These are phyloP conservation scores for Etheostoma nigrum DNA, from an alignment of 2,797 vertebrate species.

Conservation along the genomic window DNA sequence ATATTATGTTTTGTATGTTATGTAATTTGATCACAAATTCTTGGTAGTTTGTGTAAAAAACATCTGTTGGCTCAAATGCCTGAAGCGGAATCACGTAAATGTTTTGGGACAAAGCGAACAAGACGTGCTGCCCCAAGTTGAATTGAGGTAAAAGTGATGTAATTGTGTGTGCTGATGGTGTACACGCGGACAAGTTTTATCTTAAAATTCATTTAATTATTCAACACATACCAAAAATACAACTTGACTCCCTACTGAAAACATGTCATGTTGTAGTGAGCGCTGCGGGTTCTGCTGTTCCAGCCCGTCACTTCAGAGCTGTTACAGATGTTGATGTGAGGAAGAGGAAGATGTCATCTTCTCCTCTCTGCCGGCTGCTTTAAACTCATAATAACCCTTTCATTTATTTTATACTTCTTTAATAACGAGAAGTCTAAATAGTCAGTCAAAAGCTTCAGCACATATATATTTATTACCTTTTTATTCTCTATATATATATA, in stretches of 20 bases:
- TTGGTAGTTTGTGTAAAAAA: not conserved
- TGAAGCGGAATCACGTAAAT: not conserved
- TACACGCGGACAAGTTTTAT: slow-evolving; percentile 2
- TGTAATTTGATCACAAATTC: not conserved
- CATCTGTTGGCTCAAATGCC: not conserved
- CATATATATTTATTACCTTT: no score
- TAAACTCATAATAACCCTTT: not conserved
- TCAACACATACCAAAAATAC: slow-evolving; percentile 35
- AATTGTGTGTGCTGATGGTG: slow-evolving; percentile 12
- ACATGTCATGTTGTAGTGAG: slow-evolving; percentile 38
- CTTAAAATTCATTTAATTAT: slow-evolving; percentile 46
- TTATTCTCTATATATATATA: no score
- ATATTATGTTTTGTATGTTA: not conserved
- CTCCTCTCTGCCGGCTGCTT: not conserved
- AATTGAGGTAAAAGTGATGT: slow-evolving; percentile 37
- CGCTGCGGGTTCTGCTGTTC: slow-evolving; percentile 15
- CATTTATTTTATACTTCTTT: not conserved
- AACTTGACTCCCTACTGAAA: slow-evolving; percentile 5
- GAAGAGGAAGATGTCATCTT: not conserved
- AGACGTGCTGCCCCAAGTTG: not conserved
- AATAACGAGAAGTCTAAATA: not conserved
- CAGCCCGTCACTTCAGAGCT: slow-evolving; percentile 44
- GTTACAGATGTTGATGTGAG: slow-evolving; percentile 39
- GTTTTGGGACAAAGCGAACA: not conserved
- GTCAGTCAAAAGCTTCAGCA: not conserved